Evolutionary conservation across 2,113 vertebrate species (phyloP).

Genomic region (Eublepharis macularius): DNA sequence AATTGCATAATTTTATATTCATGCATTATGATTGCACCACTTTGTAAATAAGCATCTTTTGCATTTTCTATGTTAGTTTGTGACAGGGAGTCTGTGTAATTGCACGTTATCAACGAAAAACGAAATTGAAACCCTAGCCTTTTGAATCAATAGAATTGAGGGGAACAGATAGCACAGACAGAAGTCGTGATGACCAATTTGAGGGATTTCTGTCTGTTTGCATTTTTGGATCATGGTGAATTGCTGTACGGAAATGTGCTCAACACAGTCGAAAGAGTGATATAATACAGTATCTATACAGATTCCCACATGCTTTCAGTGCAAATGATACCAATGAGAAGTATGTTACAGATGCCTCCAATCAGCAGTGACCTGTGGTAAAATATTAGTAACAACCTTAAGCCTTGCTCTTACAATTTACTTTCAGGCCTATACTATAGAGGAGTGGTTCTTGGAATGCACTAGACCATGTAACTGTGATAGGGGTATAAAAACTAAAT

Average conservation of each 20-base stretch:
- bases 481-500: constrained; percentile 51
- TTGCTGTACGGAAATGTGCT: no score
- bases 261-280: not conserved
- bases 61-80: not conserved
- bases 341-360: not conserved
- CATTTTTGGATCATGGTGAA: not conserved
- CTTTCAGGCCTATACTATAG: constrained; percentile 21
- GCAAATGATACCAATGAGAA: not conserved
- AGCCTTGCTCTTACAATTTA: not conserved
- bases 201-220: not conserved
- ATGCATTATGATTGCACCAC: not conserved
- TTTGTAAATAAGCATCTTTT: not conserved
- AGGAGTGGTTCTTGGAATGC: constrained; percentile 41
- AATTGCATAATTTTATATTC: not conserved
- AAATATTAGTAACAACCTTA: not conserved
- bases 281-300: not conserved
- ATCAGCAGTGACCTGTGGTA: not conserved
- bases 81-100: not conserved
- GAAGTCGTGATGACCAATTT: not conserved
- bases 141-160: not conserved
- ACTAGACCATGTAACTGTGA: constrained; percentile 77
- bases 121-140: not conserved
- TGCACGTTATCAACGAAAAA: not conserved
- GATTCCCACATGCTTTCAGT: not conserved
- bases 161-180: not conserved